phyloP scores from a whole-genome alignment of 2,888 invertebrate genomes.

The Byasa hedistus region DNA sequence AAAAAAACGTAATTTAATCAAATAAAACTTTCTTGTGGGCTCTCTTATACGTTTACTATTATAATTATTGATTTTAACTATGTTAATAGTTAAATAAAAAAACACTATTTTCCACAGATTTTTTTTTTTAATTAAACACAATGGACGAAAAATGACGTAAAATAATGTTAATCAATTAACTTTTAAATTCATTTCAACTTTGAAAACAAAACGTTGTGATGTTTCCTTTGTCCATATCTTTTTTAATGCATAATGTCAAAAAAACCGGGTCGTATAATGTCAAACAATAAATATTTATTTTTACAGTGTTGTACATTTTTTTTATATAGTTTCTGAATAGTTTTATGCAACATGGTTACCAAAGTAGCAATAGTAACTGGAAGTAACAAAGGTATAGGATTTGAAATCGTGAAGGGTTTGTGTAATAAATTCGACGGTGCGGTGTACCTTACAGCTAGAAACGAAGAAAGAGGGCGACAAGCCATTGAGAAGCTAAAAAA shows the following conservation, averaged over 20 bases:
- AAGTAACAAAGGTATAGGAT: conserved; percentile 72
- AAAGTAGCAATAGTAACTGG: conserved; percentile 77
- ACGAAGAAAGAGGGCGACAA: conserved; percentile 79
- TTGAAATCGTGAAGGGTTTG: conserved; percentile 76
- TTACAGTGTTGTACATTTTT: conserved; percentile 54
- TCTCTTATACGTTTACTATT: too few species aligned
- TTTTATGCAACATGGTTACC: conserved; percentile 73
- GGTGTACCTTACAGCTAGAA: conserved; percentile 87
- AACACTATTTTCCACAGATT: too few species aligned
- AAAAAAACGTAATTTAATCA: too few species aligned
- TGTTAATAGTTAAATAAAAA: too few species aligned
- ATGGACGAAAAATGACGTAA: too few species aligned
- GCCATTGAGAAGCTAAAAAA: conserved; percentile 82
- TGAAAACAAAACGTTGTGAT: background rate
- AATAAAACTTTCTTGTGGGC: too few species aligned
- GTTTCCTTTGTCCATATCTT: conserved; percentile 1
- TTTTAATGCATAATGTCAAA: conserved; percentile 27
- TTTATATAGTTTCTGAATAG: conserved; percentile 49
- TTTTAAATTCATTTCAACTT: background rate
- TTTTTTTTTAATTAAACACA: too few species aligned
- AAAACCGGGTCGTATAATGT: conserved; percentile 40
- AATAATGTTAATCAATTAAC: too few species aligned
- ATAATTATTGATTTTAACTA: too few species aligned
- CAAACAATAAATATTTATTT: conserved; percentile 52
- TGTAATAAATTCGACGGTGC: conserved; percentile 84